Evolutionary conservation across 1,140 invertebrate species (phyloP), one percentile per base, ranked within the genome.

Genomic region (Trinorchestia longiramus): DNA sequence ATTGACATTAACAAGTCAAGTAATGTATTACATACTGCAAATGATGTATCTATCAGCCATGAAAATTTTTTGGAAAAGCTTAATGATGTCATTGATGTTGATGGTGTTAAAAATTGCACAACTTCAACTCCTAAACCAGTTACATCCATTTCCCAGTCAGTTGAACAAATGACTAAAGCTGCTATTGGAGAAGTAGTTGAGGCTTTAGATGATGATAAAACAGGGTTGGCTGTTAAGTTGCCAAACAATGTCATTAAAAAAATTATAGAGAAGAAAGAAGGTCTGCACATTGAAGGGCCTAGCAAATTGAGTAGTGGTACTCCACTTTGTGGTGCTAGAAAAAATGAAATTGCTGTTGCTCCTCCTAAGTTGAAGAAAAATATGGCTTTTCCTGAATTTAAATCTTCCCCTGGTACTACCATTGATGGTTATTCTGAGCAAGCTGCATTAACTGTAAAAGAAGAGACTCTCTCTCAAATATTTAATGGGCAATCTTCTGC

Each of bases 131-230:
- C 62, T 77, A 77, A 77, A 77, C 62, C 62, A 23, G 62, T 36
- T 23, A 36, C 88, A 43, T 91, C 88, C 19, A 40, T 8, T 40
- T n/a, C 36, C 6, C 92, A 44, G 92, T 94, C 92, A 45, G 92
- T 94, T 94, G 92, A 94, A 45, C 92, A 94, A 36, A 44, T 94
- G 43, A 94, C 92, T 11, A 94, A 94, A 47, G 92, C 92, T 45
- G 92, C 92, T 40, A 94, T 94, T 94, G 92, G 92, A 11, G 92
- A 94, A 94, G 92, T 94, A 19, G 92, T 94, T 40, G 92, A 94
- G 44, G 92, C 92, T 94, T 94, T 94, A n/a, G 92, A 94, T 94
- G 92, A 94, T 94, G 92, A n/a, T n/a, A 94, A 40, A 23, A 47
- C 43, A n/a, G 92, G 92, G 3, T 42, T 45, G 19, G 92, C 92